These are phyloP conservation scores for Scleropages formosus DNA, from an alignment of 2,797 vertebrate species.

Conservation along the genomic window DNA sequence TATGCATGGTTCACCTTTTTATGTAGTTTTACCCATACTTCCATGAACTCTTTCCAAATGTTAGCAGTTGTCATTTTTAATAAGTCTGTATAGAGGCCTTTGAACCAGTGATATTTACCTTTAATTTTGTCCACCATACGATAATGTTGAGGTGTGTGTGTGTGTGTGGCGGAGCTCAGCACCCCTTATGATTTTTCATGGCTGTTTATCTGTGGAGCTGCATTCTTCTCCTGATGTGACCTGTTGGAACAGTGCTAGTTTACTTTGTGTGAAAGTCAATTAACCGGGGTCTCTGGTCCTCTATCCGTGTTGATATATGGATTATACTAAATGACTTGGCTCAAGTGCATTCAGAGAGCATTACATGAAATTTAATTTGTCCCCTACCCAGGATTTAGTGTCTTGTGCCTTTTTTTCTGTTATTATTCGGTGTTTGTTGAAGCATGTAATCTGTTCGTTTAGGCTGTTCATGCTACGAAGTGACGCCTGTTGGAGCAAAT, in stretches of 20 bases:
- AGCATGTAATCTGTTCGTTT: conserved; percentile 60
- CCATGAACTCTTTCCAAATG: neutral
- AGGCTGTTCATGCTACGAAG: conserved; percentile 41
- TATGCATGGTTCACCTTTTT: no score
- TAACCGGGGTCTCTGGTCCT: conserved; percentile 39
- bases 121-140: conserved; percentile 26
- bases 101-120: conserved; percentile 29
- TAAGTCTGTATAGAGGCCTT: neutral
- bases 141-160: neutral
- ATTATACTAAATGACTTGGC: conserved; percentile 62
- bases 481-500: conserved; percentile 36
- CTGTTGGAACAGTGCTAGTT: conserved; percentile 40
- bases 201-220: conserved; percentile 19
- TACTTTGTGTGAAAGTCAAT: conserved; percentile 52
- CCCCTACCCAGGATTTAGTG: conserved; percentile 63
- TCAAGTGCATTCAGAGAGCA: conserved; percentile 55
- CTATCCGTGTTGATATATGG: conserved; percentile 64
- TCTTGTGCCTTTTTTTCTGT: conserved; percentile 49
- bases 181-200: neutral
- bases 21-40: no score
- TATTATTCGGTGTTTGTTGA: conserved; percentile 60
- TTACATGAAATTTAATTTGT: conserved; percentile 65
- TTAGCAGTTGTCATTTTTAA: conserved; percentile 2
- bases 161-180: neutral
- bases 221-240: conserved; percentile 41